phyloP scores from a whole-genome alignment of 2,888 invertebrate genomes.

The Hypselothyrea guttata region DNA sequence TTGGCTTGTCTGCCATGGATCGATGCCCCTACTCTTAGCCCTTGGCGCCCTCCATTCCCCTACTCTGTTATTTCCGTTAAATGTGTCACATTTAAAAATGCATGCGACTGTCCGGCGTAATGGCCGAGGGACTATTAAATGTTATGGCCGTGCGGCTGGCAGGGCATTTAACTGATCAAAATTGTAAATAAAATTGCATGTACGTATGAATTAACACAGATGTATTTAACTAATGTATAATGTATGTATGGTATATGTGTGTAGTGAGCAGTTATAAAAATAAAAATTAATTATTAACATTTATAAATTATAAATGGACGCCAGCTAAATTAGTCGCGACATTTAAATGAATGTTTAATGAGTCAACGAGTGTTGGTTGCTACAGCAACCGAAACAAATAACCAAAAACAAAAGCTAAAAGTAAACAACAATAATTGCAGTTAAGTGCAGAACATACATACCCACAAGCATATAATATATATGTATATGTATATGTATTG shows the following conservation, averaged over 20 bases:
- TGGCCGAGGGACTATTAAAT: slow-evolving; percentile 53
- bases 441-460: slow-evolving; percentile 54
- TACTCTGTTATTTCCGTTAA: slow-evolving; percentile 20
- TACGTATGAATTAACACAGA: slow-evolving; percentile 49
- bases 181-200: slow-evolving; percentile 63
- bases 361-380: slow-evolving; percentile 61
- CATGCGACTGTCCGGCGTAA: slow-evolving; percentile 54
- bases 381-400: slow-evolving; percentile 15
- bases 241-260: slow-evolving; percentile 17
- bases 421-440: slow-evolving; percentile 55
- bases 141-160: slow-evolving; percentile 32
- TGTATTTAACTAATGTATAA: slow-evolving; percentile 44
- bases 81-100: slow-evolving; percentile 68
- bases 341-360: slow-evolving; percentile 77
- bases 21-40: slow-evolving; percentile 26
- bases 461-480: slow-evolving; percentile 30
- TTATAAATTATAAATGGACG: slow-evolving; percentile 59
- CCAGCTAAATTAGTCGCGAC: slow-evolving; percentile 72
- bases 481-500: slow-evolving; percentile 31
- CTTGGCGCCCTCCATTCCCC: not conserved
- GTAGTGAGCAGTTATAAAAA: slow-evolving; percentile 27
- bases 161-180: slow-evolving; percentile 63
- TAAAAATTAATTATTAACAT: slow-evolving; percentile 64
- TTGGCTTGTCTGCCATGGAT: slow-evolving; percentile 25
- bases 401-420: slow-evolving; percentile 15